Evolutionary conservation across 1,140 invertebrate genomes (phyloP), one percentile per base, ranked within the genome.

Genomic region (Zaprionus vittiger): DNA sequence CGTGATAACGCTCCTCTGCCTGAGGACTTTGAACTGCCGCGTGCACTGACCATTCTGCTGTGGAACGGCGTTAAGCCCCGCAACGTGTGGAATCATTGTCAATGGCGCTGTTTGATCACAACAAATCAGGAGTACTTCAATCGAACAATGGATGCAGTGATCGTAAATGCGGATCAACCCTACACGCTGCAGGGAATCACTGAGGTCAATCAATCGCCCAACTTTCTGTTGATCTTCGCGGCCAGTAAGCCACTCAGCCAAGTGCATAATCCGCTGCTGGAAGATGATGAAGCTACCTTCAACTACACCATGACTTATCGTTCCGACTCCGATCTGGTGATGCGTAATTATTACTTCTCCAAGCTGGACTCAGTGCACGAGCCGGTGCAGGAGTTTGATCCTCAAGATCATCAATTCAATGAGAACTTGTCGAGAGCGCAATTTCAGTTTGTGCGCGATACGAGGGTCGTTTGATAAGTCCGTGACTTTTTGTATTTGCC

Each of bases 281-380:
- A n/a, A 7, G 3, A 20, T n/a, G 44, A 31, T 5, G 31, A 72
- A 4, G 31, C 26, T 41, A 5, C 26, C 11, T 89, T 85, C 14
- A 85, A 90, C n/a, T 52, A 77, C 2, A 83, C 74, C 2, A 89
- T 89, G 84, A 84, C 57, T 34, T 89, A 89, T 59, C 84, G 84
- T 7, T 20, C 37, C 54, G 84, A 89, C 26, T 89, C 84, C 9
- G 74, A 89, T 28, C 4, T 89, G 3, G 2, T 79, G 15, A 77
- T 78, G 75, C 37, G 72, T 1, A 52, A 90, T 4, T 77, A 81
- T 28, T 85, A 79, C 52, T 84, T 87, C 12, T 59, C 59, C 3
- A 11, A 31, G 1, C 2, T 57, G 9, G 2, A 26, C 1, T n/a
- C 55, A 24, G 7, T 9, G 7, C 14, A 56, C 22, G 20, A 20